Evolutionary conservation across 2,888 invertebrate species (phyloP).

Genomic region (Amphipoea oculea): DNA sequence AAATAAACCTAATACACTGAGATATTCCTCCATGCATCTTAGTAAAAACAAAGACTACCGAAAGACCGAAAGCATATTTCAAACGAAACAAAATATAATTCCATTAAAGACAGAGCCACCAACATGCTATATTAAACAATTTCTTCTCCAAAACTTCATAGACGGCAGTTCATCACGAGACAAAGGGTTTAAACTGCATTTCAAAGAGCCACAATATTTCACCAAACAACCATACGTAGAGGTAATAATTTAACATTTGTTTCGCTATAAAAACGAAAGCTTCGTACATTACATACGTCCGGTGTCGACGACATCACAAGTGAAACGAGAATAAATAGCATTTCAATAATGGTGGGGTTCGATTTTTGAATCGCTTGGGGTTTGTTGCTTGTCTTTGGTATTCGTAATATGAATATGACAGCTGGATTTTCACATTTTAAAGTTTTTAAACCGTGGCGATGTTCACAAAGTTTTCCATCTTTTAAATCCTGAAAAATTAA

Average conservation of each 20-base stretch:
- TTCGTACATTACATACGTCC: conserved; percentile 43
- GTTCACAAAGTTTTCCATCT: not conserved
- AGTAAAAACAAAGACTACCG: not conserved
- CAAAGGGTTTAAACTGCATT: conserved; percentile 44
- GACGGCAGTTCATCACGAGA: conserved; percentile 48
- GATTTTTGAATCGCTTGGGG: conserved; percentile 24
- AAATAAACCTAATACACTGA: not conserved
- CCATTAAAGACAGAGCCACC: not conserved
- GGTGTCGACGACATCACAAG: conserved; percentile 55
- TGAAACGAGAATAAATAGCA: conserved; percentile 34
- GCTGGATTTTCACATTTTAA: not conserved
- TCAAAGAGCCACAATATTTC: conserved; percentile 36
- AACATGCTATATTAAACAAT: conserved; percentile 29
- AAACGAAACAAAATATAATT: conserved; percentile 12
- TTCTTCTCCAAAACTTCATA: conserved; percentile 43
- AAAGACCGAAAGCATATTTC: conserved; percentile 8
- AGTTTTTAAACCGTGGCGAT: not conserved
- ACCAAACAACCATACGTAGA: conserved; percentile 29
- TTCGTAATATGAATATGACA: not conserved
- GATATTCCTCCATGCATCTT: not conserved
- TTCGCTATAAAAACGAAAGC: conserved; percentile 39
- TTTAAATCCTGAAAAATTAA: not conserved
- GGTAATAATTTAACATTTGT: conserved; percentile 52
- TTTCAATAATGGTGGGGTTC: conserved; percentile 29
- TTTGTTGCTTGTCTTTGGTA: conserved; percentile 8